These are phyloP conservation scores for Pangasius larnaudii DNA, from an alignment of 2,797 vertebrate species.

Conservation along the genomic window DNA sequence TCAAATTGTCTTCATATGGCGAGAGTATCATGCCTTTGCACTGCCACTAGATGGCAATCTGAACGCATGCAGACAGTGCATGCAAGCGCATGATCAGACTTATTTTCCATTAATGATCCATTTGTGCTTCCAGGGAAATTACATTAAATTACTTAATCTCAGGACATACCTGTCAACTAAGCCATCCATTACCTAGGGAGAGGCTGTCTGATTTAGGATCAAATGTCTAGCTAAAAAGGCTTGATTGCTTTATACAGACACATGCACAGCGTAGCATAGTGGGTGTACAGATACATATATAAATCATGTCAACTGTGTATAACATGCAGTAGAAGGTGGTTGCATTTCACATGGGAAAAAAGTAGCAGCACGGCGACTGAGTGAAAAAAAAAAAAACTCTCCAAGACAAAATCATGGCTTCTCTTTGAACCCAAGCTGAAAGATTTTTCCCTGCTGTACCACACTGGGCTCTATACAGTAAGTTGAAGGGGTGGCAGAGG, in stretches of 20 bases:
- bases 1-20: too few relatives aligned
- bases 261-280: not conserved
- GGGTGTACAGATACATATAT: slow-evolving; percentile 10
- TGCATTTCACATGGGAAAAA: slow-evolving; percentile 30
- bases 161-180: slow-evolving; percentile 51
- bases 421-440: slow-evolving; percentile 43
- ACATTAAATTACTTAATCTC: slow-evolving; percentile 48
- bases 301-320: slow-evolving; percentile 38
- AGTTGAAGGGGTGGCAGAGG: slow-evolving; percentile 38
- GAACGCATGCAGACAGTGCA: not conserved
- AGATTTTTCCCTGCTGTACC: slow-evolving; percentile 30
- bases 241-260: slow-evolving; percentile 35
- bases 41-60: slow-evolving; percentile 52
- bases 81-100: not conserved
- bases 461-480: slow-evolving; percentile 33
- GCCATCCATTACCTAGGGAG: slow-evolving; percentile 28
- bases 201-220: slow-evolving; percentile 35
- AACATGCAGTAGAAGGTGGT: slow-evolving; percentile 29
- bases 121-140: slow-evolving; percentile 36
- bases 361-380: slow-evolving; percentile 15
- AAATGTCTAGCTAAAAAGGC: slow-evolving; percentile 45
- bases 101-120: slow-evolving; percentile 38
- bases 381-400: slow-evolving; percentile 61
- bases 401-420: slow-evolving; percentile 46
- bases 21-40: not conserved